Percentiles rank a stretch among this genome's conserved stretches.
phyloP scores from a whole-genome alignment of 2,888 invertebrate genomes.

The Drosophila meridiana region DNA sequence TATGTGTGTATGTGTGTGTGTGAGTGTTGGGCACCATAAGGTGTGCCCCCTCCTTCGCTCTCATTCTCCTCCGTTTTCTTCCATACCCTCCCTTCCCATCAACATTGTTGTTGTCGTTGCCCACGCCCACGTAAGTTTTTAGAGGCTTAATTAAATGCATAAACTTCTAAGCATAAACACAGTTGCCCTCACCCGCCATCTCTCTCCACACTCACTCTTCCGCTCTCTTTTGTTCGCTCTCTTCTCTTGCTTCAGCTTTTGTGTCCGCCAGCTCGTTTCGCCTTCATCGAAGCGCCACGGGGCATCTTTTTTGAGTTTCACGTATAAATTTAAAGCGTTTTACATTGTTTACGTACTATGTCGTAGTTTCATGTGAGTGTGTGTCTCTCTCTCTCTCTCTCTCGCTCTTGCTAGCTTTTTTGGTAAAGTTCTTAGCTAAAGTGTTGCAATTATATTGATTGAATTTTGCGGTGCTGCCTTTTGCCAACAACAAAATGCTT shows the following conservation, averaged over 20 bases:
- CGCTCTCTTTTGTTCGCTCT: constrained; percentile 8
- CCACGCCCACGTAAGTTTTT: constrained; percentile 54
- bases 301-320: constrained; percentile 60
- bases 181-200: constrained; percentile 8
- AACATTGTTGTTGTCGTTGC: constrained; percentile 25
- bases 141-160: constrained; percentile 76
- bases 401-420: constrained; percentile 27
- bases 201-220: not conserved
- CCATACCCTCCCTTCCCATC: not conserved
- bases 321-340: constrained; percentile 71
- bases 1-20: no score
- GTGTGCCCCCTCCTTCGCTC: not conserved
- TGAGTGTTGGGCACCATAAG: constrained; percentile 35
- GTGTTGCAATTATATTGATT: constrained; percentile 78
- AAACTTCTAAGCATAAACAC: constrained; percentile 72
- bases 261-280: constrained; percentile 49
- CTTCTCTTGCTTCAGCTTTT: not conserved
- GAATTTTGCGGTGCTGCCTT: constrained; percentile 67
- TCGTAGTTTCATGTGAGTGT: constrained; percentile 49
- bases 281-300: constrained; percentile 33
- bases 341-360: constrained; percentile 75
- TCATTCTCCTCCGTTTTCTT: no score
- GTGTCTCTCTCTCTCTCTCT: constrained; percentile 1
- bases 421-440: constrained; percentile 64
- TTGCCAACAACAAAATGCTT: constrained; percentile 30